A percentile compares a stretch with the other conserved stretches of the same genome.
phyloP scores from a whole-genome alignment of 1,140 invertebrate genomes.

The Meloidogyne hapla region DNA sequence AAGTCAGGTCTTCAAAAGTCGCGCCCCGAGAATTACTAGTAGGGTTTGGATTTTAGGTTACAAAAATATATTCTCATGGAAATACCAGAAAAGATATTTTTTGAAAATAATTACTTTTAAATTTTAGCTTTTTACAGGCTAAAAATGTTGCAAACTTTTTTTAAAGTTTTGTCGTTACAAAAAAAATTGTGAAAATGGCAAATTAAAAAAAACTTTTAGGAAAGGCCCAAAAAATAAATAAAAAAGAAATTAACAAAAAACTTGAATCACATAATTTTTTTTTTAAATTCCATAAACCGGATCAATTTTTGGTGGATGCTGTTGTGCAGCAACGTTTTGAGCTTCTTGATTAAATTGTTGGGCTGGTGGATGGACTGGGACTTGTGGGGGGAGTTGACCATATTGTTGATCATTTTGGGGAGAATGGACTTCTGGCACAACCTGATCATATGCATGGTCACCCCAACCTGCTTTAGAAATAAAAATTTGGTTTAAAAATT shows the following conservation, averaged over 20 bases:
- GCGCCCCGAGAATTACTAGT: too few species aligned
- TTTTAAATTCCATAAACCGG: conserved; percentile 49
- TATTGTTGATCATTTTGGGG: background rate
- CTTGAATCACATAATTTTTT: background rate
- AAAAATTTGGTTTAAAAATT: background rate
- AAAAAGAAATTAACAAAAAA: background rate
- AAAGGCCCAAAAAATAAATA: background rate
- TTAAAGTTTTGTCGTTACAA: too few species aligned
- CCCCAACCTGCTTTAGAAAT: conserved; percentile 49
- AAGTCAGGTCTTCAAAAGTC: too few species aligned
- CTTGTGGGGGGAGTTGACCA: conserved; percentile 17
- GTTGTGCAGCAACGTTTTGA: background rate
- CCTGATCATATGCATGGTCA: conserved; percentile 50
- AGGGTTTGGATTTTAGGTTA: too few species aligned
- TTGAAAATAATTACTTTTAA: too few species aligned
- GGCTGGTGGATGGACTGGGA: conserved; percentile 29
- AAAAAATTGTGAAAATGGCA: conserved; percentile 8
- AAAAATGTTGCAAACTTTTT: too few species aligned
- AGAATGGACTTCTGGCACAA: conserved; percentile 5
- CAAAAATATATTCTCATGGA: too few species aligned
- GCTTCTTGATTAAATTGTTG: conserved; percentile 24
- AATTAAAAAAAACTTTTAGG: background rate
- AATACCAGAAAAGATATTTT: too few species aligned
- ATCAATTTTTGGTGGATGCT: conserved; percentile 42
- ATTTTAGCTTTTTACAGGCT: too few species aligned